phyloP scores from a whole-genome alignment of 2,888 invertebrate genomes.

The Phorcus lineatus region DNA sequence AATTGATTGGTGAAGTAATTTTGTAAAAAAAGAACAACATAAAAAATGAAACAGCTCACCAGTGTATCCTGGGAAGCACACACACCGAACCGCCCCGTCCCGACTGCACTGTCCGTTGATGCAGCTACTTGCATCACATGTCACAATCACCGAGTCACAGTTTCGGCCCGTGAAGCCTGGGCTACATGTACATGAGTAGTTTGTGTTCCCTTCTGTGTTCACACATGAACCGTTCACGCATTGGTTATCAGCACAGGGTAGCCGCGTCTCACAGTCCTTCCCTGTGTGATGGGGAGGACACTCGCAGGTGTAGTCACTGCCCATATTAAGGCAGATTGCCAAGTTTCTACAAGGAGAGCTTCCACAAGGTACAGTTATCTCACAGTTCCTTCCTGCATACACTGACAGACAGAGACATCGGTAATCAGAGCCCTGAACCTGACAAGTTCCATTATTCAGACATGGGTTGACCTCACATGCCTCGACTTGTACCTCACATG shows the following conservation, averaged over 20 bases:
- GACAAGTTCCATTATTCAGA: conserved; percentile 39
- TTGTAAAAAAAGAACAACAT: too few species aligned
- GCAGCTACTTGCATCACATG: conserved; percentile 57
- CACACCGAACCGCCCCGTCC: conserved; percentile 47
- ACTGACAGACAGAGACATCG: conserved; percentile 42
- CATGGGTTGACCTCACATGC: conserved; percentile 38
- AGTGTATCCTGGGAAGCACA: conserved; percentile 59
- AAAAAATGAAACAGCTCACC: conserved; percentile 45
- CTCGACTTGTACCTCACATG: conserved; percentile 40
- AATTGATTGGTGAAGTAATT: too few species aligned
- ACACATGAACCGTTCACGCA: conserved; percentile 50
- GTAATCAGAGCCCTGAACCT: neutral
- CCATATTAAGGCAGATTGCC: conserved; percentile 43
- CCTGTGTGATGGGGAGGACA: conserved; percentile 42
- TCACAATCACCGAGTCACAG: conserved; percentile 39
- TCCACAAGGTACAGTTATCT: conserved; percentile 46
- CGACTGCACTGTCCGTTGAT: conserved; percentile 60
- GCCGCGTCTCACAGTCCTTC: conserved; percentile 33
- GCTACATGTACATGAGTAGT: conserved; percentile 42
- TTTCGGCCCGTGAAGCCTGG: conserved; percentile 37
- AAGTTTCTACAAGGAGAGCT: conserved; percentile 55
- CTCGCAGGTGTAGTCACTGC: conserved; percentile 29
- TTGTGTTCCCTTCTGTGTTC: neutral
- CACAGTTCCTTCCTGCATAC: conserved; percentile 52
- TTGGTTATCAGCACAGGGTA: conserved; percentile 47